Percentiles rank a stretch among this genome's conserved stretches.
phyloP scores from a whole-genome alignment of 92 coral and sea anemone genomes.

The Parazoanthus atlanticus region DNA sequence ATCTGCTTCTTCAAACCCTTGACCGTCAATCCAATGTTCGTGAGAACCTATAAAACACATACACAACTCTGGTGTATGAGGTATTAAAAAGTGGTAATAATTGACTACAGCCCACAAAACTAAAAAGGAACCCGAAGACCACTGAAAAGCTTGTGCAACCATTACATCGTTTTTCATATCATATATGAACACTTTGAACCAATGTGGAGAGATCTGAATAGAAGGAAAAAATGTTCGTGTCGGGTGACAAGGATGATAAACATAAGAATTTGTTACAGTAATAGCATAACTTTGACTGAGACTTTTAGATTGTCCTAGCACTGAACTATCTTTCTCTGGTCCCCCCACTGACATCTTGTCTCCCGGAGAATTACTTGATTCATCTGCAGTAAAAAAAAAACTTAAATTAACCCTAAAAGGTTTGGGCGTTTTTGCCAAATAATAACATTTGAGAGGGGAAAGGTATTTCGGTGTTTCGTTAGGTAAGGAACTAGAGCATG shows the following conservation, averaged over 20 bases:
- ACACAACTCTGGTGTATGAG: background rate
- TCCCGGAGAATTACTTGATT: background rate
- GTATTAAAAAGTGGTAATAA: background rate
- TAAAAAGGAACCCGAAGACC: background rate
- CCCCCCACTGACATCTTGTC: background rate
- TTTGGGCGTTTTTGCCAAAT: too few species aligned
- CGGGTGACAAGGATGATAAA: background rate
- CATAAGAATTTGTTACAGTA: conserved; percentile 10
- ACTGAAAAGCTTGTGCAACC: background rate
- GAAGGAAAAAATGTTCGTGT: background rate
- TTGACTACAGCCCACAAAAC: conserved; percentile 1
- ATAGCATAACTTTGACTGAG: conserved; percentile 1
- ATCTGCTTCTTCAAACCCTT: conserved; percentile 3
- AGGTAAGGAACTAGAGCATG: too few species aligned
- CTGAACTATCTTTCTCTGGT: background rate
- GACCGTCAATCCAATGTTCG: background rate
- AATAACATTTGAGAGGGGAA: too few species aligned
- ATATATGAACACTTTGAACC: background rate
- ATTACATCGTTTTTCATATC: background rate
- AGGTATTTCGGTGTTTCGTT: too few species aligned
- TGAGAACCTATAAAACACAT: conserved; percentile 1
- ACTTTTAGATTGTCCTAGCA: background rate
- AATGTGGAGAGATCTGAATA: background rate
- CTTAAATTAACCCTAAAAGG: background rate
- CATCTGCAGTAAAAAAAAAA: background rate